phyloP scores from a whole-genome alignment of 2,113 vertebrate genomes.

The Oxyruncus cristatus region DNA sequence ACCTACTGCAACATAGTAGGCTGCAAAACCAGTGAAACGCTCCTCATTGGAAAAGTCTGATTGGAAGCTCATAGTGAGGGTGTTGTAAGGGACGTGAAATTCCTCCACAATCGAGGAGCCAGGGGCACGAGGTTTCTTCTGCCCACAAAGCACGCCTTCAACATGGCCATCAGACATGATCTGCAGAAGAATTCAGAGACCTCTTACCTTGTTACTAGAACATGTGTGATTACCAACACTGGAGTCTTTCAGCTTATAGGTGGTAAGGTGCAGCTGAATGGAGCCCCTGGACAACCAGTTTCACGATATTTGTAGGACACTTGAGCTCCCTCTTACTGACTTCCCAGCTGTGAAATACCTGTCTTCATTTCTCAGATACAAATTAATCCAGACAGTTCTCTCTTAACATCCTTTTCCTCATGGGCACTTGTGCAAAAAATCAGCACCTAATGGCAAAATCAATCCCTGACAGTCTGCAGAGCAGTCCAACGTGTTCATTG shows the following conservation, averaged over 20 bases:
- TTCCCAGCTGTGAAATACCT: neutral
- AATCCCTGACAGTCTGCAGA: neutral
- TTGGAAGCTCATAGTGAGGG: slow-evolving; percentile 78
- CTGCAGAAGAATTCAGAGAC: slow-evolving; percentile 63
- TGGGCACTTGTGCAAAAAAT: neutral
- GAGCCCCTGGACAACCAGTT: neutral
- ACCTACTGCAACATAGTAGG: slow-evolving; percentile 85
- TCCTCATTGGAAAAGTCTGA: slow-evolving; percentile 89
- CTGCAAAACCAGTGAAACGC: slow-evolving; percentile 85
- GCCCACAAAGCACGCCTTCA: slow-evolving; percentile 79
- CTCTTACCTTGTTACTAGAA: neutral
- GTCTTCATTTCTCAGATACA: neutral
- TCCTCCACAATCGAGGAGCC: slow-evolving; percentile 72
- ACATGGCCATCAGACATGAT: slow-evolving; percentile 66
- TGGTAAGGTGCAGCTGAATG: neutral
- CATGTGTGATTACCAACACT: neutral
- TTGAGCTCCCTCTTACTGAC: neutral
- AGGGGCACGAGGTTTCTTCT: slow-evolving; percentile 61
- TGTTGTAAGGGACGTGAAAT: slow-evolving; percentile 73
- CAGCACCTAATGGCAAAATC: neutral
- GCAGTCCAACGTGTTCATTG: neutral
- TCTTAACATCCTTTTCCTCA: neutral
- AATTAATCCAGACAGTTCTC: neutral
- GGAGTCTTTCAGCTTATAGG: neutral
- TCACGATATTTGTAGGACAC: neutral